Percentiles rank a stretch among this genome's conserved stretches.
Conservation (phyloP, 2,888 invertebrate genomes). For the Polylopha cassiicola region DNA sequence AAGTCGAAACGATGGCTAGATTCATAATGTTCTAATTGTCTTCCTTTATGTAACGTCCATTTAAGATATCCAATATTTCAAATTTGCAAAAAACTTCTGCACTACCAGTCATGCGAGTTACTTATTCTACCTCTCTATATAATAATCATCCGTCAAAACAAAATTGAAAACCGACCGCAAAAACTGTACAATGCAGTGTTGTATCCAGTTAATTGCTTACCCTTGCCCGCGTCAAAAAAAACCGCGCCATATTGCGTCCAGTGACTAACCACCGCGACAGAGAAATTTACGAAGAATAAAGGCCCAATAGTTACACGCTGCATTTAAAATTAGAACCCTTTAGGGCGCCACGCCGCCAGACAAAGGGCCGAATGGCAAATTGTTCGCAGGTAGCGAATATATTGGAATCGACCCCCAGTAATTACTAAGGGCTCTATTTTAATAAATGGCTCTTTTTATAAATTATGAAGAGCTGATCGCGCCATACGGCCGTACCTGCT, state of each 20-base stretch:
- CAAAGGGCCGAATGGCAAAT: slow-evolving; percentile 75
- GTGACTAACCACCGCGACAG: slow-evolving; percentile 72
- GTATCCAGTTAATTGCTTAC: slow-evolving; percentile 69
- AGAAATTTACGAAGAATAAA: slow-evolving; percentile 74
- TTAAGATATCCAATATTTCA: too few relatives aligned
- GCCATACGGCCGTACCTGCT: slow-evolving; percentile 75
- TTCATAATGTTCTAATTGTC: slow-evolving; percentile 6
- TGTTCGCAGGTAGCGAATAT: slow-evolving; percentile 77
- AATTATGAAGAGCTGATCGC: slow-evolving; percentile 71
- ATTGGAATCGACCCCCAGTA: slow-evolving; percentile 66
- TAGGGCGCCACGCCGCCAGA: slow-evolving; percentile 77
- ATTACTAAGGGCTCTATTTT: slow-evolving; percentile 72
- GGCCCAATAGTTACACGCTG: slow-evolving; percentile 72
- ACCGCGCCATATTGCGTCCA: slow-evolving; percentile 72
- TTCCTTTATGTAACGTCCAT: too few relatives aligned
- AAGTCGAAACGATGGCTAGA: slow-evolving; percentile 5
- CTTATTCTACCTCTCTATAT: too few relatives aligned
- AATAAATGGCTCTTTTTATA: slow-evolving; percentile 75
- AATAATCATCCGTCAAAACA: slow-evolving; percentile 12
- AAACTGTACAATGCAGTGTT: slow-evolving; percentile 55
- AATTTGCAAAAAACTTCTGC: too few relatives aligned
- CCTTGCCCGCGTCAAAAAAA: slow-evolving; percentile 62
- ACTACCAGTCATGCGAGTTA: too few relatives aligned
- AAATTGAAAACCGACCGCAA: slow-evolving; percentile 58
- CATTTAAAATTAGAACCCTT: slow-evolving; percentile 77